phyloP scores from a whole-genome alignment of 2,113 vertebrate genomes.

The Haliaeetus leucogaster region DNA sequence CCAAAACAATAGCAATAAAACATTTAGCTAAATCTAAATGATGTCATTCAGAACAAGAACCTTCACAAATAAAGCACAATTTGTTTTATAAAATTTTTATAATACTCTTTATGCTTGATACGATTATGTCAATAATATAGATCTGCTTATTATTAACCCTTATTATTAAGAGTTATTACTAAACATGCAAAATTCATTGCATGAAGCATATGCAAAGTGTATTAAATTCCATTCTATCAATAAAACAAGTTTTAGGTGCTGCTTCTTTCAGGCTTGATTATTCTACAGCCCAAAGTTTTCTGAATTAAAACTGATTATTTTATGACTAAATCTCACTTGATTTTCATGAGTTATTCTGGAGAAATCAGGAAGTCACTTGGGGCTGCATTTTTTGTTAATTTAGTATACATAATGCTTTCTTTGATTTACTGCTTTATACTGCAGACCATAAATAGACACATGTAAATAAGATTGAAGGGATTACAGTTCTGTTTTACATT shows the following conservation, averaged over 20 bases:
- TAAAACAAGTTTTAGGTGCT: constrained; percentile 43
- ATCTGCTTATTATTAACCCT: constrained; percentile 66
- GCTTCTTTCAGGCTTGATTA: constrained; percentile 31
- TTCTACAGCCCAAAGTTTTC: constrained; percentile 32
- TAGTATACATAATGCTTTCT: constrained; percentile 23
- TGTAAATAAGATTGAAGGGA: constrained; percentile 37
- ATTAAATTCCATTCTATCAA: constrained; percentile 62
- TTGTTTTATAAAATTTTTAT: constrained; percentile 73
- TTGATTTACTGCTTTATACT: not conserved
- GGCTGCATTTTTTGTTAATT: constrained; percentile 7
- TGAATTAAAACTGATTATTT: not conserved
- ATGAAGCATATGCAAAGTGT: constrained; percentile 74
- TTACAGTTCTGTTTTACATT: constrained; percentile 20
- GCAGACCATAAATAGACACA: constrained; percentile 68
- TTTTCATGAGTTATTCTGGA: constrained; percentile 13
- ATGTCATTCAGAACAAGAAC: constrained; percentile 62
- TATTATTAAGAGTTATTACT: constrained; percentile 75
- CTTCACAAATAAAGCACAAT: constrained; percentile 69
- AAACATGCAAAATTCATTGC: constrained; percentile 82
- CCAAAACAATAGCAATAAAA: constrained; percentile 23
- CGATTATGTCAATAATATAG: constrained; percentile 67
- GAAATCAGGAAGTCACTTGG: not conserved
- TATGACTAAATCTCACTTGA: not conserved
- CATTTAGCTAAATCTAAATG: constrained; percentile 59
- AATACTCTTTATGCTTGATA: constrained; percentile 71